Evolutionary conservation across 30 jellyfish, hydroid and myxozoan genomes (phyloP), one percentile per base, ranked within the genome.

Genomic region (Hydractinia symbiolongicarpus): DNA sequence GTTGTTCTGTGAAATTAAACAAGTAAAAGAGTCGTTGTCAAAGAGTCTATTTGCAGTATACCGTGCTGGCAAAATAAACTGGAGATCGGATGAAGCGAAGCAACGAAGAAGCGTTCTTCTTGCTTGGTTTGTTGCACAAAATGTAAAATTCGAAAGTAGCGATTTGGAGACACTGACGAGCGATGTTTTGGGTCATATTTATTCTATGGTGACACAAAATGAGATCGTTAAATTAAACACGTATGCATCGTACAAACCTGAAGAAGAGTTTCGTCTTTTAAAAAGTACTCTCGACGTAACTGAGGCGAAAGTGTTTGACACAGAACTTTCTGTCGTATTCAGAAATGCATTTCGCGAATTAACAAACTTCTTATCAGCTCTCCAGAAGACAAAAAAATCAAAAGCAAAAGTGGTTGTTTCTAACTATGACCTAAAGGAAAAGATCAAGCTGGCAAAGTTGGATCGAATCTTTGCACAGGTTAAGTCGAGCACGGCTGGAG

Each of bases 371-470:
- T 13, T 64, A 51, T n/a, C 52, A 44, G 4, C 74, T 51, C 19
- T 64, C 4, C 74, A 64, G 40, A 64, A 51, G 16, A 64, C 9
- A 1, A 64, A 64, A 44, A 64, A 64, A 51, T n/a, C 74, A 6
- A 64, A 64, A 64, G 19, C 90, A 1, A 82, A 82, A 56, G 80
- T 82, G 2, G 66, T 82, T 9, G 73, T 73, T 20, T 53, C 85
- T 5, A 50, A 55, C 19, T 54, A 10, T 50, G 73, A 72, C 71
- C 73, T 44, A n/a, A 44, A 17, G 11, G 79, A 57, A 20, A 7
- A 14, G 85, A 78, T 82, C 8, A 16, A 64, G 53, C 62, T 73
- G 15, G 71, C 84, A 19, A 81, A 82, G 73, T 44, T 82, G 61
- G 71, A 81, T 7, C 40, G 79, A 5, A 82, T 82, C 14, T 72